Evolutionary conservation across 2,113 vertebrate genomes (phyloP), one percentile per base, ranked within the genome.

Genomic region (Sinocyclocheilus anophthalmus): DNA sequence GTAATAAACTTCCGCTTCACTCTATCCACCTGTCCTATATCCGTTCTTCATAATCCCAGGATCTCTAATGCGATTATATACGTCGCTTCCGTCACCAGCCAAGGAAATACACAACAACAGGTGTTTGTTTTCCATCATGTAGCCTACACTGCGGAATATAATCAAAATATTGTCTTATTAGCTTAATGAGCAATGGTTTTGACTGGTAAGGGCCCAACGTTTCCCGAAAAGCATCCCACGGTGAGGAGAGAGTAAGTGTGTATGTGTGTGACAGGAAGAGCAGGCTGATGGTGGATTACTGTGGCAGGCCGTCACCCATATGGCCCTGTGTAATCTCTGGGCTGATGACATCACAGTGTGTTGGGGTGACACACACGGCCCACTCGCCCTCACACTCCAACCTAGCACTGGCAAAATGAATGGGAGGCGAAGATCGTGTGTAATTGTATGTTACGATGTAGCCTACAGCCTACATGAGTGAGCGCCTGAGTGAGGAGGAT

Each of bases 1-100:
- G 86, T 87, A 42, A 14, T 16, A 61, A 67, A 90, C 89, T 88
- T 94, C 92, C 55, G 84, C 79, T 70, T 83, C 75, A 30, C 81
- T 87, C 85, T 86, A 90, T 91, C 85, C 92, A 87, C 90, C 88
- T 84, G 90, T 87, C 79, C 90, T 84, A 88, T 89, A 93, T 92
- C 88, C 84, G 75, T 80, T 75, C 84, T 85, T 80, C 48, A 59
- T 93, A 95, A 94, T 94, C 92, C 90, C 65, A 26, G 90, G 90
- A 92, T 39, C 87, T 86, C 88, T 91, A 93, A 93, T 87, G 85
- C 87, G 89, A 90, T 94, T 95, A 94, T 89, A 91, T 48, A 45
- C 87, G 87, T 92, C 92, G 90, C 85, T 85, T 86, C 87, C 61
- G 0, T 77, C 33, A 79, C 57, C 50, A 37, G 73, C 82, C 88